Conservation (phyloP, 2,113 vertebrate species). For the Eolophus roseicapilla region DNA sequence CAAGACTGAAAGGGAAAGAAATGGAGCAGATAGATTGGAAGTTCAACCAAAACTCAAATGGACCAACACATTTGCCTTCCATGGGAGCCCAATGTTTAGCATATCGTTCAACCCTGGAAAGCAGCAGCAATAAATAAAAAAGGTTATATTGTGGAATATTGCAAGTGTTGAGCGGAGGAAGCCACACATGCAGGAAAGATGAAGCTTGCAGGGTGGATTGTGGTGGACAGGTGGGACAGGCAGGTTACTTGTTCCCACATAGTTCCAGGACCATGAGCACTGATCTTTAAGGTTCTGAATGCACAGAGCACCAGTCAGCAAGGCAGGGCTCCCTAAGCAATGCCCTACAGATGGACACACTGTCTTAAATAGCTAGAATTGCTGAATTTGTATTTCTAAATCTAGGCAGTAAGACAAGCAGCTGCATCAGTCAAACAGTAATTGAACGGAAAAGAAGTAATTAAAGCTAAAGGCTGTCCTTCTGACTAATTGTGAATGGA, state of each 20-base stretch:
- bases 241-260: not conserved
- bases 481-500: not conserved
- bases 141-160: too few relatives aligned
- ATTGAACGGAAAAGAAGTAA: not conserved
- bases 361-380: not conserved
- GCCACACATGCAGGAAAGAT: not conserved
- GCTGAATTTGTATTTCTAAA: not conserved
- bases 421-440: not conserved
- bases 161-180: not conserved
- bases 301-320: not conserved
- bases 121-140: not conserved
- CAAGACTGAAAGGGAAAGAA: slow-evolving; percentile 15
- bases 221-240: not conserved
- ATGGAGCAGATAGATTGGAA: not conserved
- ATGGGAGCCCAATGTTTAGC: not conserved
- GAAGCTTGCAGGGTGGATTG: not conserved
- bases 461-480: not conserved
- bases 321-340: not conserved
- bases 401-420: not conserved
- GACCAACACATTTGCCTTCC: not conserved
- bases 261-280: not conserved
- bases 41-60: not conserved
- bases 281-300: not conserved
- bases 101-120: not conserved
- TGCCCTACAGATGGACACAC: not conserved